These are phyloP conservation scores for Xestia sexstrigata DNA, from an alignment of 2,888 invertebrate species.

Conservation along the genomic window DNA sequence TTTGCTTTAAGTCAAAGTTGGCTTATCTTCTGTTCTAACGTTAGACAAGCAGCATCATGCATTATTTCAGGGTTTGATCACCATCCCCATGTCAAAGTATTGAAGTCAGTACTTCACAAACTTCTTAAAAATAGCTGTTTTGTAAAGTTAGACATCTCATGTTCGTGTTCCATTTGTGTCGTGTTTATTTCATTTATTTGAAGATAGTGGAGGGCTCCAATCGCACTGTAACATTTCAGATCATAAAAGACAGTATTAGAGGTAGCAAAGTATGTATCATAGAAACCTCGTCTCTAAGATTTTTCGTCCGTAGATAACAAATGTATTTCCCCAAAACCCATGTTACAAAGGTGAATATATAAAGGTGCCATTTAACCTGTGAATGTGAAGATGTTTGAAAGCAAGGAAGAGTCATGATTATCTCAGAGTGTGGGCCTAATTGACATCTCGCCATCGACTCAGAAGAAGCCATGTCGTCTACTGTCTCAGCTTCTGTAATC, in stretches of 20 bases:
- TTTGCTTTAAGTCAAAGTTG: background rate
- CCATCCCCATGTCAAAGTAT: background rate
- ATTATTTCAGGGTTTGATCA: background rate
- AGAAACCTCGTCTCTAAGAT: background rate
- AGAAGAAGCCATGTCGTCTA: background rate
- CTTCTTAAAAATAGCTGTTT: background rate
- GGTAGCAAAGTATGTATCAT: background rate
- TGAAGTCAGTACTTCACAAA: too few species aligned
- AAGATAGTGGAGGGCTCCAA: background rate
- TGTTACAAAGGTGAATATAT: background rate
- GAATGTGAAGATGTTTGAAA: background rate
- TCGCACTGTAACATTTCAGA: background rate
- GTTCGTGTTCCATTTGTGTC: background rate
- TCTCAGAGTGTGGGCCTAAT: background rate
- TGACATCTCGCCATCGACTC: background rate
- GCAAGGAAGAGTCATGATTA: background rate
- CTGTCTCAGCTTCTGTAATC: constrained; percentile 30
- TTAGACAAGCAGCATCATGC: background rate
- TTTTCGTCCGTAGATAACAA: background rate
- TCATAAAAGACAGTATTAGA: background rate
- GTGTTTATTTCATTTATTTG: background rate
- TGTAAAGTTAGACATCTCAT: background rate
- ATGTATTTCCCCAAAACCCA: background rate
- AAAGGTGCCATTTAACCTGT: background rate
- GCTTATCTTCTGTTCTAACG: background rate